Base-by-base conservation (phyloP, 1,140 invertebrate genomes). In the Brachionus sp. region DNA sequence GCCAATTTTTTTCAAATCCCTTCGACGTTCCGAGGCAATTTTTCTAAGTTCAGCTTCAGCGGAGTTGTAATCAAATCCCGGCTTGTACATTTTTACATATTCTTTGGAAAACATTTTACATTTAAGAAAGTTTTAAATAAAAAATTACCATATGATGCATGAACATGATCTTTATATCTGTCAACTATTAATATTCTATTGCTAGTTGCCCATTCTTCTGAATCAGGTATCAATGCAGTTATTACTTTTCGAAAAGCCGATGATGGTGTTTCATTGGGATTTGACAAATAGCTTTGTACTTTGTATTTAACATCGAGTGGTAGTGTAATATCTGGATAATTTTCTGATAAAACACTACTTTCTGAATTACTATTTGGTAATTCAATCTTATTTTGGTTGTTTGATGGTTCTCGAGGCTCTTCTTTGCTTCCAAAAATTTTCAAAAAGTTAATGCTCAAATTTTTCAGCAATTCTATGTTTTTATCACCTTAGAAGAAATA, bases 151-250 rank as follows among this genome's bases (percentile, higher is more conserved):
- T 70, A 70, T 19, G 66, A 70, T 39, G 66, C 66, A 70, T 70
- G 66, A 42, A 70, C 66, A 39, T 70, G 33, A 39, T 70, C 37
- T 70, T 70, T 70, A 19, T 37, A 70, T 70, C 19, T 70, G 16
- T 70, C 66, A 70, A 70, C 66, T 16, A 70, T 19, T 16, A 70
- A 70, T 39, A 70, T 39, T 23, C 66, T 70, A 39, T 70, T 70
- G 39, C 66, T 70, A 70, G 66, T 70, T 10, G 66, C 66, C 66
- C 66, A 70, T 39, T 70, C 66, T 16, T 70, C 66, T 70, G 66
- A 37, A 39, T 70, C 66, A 19, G 66, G 66, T 19, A 70, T 70
- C 19, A 70, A 70, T 39, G 66, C 66, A n/a, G 66, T 70, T 37
- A 70, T 70, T 37, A 70, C 66, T 70, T 70, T 70, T 39, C 66